phyloP scores from a whole-genome alignment of 2,888 invertebrate genomes.

The Gymnosoma rotundatum region DNA sequence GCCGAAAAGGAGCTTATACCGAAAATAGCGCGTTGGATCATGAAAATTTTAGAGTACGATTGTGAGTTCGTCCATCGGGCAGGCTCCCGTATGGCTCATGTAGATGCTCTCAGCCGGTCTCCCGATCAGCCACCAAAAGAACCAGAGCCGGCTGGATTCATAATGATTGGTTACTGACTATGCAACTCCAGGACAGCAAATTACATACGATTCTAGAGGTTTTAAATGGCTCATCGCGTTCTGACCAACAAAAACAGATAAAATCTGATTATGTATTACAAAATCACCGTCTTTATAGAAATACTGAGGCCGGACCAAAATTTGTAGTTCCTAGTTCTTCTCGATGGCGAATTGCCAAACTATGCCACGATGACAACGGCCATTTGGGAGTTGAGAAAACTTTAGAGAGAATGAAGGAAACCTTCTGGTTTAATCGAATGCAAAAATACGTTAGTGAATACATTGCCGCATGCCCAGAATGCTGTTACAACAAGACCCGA shows the following conservation, averaged over 20 bases:
- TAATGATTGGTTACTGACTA: slow-evolving; percentile 29
- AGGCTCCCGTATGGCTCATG: slow-evolving; percentile 38
- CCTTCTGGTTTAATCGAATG: slow-evolving; percentile 66
- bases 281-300: slow-evolving; percentile 31
- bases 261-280: neutral
- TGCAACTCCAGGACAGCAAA: slow-evolving; percentile 44
- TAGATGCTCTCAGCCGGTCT: slow-evolving; percentile 56
- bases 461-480: slow-evolving; percentile 14
- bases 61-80: slow-evolving; percentile 29
- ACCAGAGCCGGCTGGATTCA: slow-evolving; percentile 28
- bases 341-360: slow-evolving; percentile 60
- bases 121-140: slow-evolving; percentile 21
- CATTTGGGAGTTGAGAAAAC: slow-evolving; percentile 68
- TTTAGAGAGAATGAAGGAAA: slow-evolving; percentile 36
- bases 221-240: neutral
- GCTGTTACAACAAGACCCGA: slow-evolving; percentile 44
- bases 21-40: slow-evolving; percentile 32
- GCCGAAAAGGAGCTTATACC: slow-evolving; percentile 21
- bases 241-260: neutral
- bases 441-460: slow-evolving; percentile 43
- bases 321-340: slow-evolving; percentile 62
- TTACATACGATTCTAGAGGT: slow-evolving; percentile 4
- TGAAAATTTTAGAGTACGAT: slow-evolving; percentile 36
- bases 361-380: slow-evolving; percentile 61
- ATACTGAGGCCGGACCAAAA: neutral